Percentiles rank a stretch among this genome's conserved stretches.
Conservation (phyloP, 1,140 invertebrate species). For the Drosophila nannoptera region DNA sequence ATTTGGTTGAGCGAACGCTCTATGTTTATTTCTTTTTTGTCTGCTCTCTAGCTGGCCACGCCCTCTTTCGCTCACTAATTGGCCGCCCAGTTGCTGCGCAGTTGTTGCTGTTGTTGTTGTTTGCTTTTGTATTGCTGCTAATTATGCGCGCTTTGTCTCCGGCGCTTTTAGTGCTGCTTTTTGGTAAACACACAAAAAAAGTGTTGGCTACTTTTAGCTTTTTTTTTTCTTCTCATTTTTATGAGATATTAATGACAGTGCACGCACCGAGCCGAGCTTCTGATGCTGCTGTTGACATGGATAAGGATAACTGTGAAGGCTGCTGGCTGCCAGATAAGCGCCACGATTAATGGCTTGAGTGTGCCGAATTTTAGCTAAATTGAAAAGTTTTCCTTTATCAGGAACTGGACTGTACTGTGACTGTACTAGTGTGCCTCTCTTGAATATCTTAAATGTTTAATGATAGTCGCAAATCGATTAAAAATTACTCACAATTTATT, state of each 20-base stretch:
- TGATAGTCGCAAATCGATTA: slow-evolving; percentile 15
- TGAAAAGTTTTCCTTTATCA: slow-evolving; percentile 13
- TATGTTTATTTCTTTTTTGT: not conserved
- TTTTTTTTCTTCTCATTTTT: slow-evolving; percentile 57
- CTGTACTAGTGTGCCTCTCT: no score
- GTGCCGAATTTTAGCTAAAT: slow-evolving; percentile 12
- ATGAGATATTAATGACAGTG: slow-evolving; percentile 71
- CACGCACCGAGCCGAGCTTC: slow-evolving; percentile 36
- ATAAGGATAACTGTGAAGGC: slow-evolving; percentile 12
- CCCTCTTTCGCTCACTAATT: slow-evolving; percentile 52
- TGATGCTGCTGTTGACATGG: slow-evolving; percentile 22
- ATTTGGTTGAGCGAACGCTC: slow-evolving; percentile 70
- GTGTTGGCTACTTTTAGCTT: slow-evolving; percentile 58
- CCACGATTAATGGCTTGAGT: slow-evolving; percentile 40
- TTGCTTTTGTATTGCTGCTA: slow-evolving; percentile 49
- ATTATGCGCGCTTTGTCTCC: slow-evolving; percentile 67
- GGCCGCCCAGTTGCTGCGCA: slow-evolving; percentile 34
- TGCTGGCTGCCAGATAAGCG: slow-evolving; percentile 37
- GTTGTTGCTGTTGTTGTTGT: slow-evolving; percentile 30
- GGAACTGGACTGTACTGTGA: not conserved
- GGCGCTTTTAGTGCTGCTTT: slow-evolving; percentile 35
- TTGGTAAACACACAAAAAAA: slow-evolving; percentile 57
- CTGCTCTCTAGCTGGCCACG: slow-evolving; percentile 7
- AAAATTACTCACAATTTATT: slow-evolving; percentile 17
- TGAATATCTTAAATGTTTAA: not conserved